phyloP scores from a whole-genome alignment of 2,113 vertebrate genomes.

The Epinephelus moara region DNA sequence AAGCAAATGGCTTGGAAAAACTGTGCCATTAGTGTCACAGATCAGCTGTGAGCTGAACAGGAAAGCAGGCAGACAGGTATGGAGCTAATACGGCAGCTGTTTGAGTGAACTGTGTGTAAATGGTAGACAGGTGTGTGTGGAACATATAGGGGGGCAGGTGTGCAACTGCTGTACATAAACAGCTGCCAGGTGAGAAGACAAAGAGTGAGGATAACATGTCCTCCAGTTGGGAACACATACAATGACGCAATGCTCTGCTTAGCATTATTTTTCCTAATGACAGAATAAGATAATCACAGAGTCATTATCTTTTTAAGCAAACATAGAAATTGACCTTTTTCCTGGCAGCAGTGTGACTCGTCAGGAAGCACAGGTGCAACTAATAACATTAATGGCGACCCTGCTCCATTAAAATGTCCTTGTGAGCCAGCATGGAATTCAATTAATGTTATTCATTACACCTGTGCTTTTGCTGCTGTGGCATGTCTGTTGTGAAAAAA shows the following conservation, averaged over 20 bases:
- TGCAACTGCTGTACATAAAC: constrained; percentile 9
- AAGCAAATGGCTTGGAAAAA: background rate
- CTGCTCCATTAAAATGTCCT: background rate
- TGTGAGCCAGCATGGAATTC: background rate
- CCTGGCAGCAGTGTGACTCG: background rate
- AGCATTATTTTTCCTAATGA: background rate
- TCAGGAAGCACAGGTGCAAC: background rate
- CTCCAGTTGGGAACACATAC: background rate
- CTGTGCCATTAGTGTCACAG: background rate
- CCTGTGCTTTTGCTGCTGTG: constrained; percentile 1
- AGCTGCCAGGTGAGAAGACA: constrained; percentile 37
- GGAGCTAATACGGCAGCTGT: constrained; percentile 29
- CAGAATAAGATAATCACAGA: background rate
- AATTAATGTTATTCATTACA: constrained; percentile 9
- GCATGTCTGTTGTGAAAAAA: background rate
- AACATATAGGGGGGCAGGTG: constrained; percentile 20
- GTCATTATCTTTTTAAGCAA: background rate
- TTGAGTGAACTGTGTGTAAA: constrained; percentile 17
- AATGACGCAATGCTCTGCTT: background rate
- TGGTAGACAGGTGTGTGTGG: constrained; percentile 41
- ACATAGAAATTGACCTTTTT: background rate
- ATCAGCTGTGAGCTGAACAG: background rate
- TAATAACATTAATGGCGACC: background rate
- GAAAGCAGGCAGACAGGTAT: constrained; percentile 33
- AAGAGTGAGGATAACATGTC: background rate